Conservation (phyloP, 2,797 vertebrate species). For the Phrynocephalus forsythii region DNA sequence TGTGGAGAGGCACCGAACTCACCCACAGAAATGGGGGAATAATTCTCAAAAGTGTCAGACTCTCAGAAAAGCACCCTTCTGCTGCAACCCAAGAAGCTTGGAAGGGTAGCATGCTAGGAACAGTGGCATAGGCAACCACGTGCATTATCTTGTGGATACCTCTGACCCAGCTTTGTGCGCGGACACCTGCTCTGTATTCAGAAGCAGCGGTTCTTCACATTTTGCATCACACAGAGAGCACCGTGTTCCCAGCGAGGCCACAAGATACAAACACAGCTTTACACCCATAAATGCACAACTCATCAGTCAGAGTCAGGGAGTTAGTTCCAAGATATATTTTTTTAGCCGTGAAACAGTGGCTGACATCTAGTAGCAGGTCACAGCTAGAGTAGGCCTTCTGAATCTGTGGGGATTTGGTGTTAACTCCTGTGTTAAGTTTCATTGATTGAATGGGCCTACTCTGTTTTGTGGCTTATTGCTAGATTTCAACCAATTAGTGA, state of each 20-base stretch:
- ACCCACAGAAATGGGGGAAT: not conserved
- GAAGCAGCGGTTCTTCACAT: constrained; percentile 25
- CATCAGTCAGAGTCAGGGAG: not conserved
- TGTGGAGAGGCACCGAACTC: not conserved
- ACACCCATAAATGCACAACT: not conserved
- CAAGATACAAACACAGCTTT: not conserved
- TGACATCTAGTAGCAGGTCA: not conserved
- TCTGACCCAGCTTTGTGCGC: not conserved
- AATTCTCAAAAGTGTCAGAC: not conserved
- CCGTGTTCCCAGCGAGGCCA: not conserved
- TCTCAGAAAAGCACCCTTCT: not conserved
- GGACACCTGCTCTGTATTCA: not conserved
- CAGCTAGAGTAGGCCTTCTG: not conserved
- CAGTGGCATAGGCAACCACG: not conserved
- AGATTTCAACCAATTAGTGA: not conserved
- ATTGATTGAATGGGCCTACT: too few species aligned
- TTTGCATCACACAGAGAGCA: not conserved
- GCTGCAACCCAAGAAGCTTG: not conserved
- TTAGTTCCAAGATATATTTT: not conserved
- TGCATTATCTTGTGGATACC: not conserved
- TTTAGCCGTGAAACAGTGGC: not conserved
- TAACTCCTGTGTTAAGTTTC: too few species aligned
- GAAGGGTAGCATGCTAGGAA: not conserved
- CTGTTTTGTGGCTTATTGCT: too few species aligned
- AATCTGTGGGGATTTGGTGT: not conserved